These are phyloP conservation scores for Procapra przewalskii DNA, from an alignment of 2,113 vertebrate genomes.

Conservation along the genomic window DNA sequence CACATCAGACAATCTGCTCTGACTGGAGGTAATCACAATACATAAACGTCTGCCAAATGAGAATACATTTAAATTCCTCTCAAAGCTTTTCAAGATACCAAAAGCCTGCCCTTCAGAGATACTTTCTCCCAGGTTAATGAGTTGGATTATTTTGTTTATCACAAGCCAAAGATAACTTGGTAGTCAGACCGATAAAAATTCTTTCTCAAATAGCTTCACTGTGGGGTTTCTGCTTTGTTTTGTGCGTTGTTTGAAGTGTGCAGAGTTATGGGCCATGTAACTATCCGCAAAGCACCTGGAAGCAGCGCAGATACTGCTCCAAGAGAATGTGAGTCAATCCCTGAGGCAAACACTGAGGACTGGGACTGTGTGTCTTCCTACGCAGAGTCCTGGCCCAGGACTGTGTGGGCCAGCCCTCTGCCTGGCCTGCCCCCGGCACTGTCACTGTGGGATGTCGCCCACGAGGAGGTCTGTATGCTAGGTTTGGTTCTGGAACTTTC, in stretches of 20 bases:
- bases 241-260: neutral
- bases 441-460: neutral
- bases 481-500: constrained; percentile 9
- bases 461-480: neutral
- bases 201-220: constrained; percentile 6
- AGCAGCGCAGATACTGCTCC: neutral
- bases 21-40: constrained; percentile 48
- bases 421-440: neutral
- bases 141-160: constrained; percentile 5
- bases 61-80: constrained; percentile 52
- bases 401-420: neutral
- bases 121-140: neutral
- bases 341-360: neutral
- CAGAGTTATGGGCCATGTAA: neutral
- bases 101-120: constrained; percentile 30
- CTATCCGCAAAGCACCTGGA: neutral
- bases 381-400: neutral
- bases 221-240: neutral
- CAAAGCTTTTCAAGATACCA: constrained; percentile 33
- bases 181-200: neutral
- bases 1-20: constrained; percentile 9
- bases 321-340: neutral
- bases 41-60: constrained; percentile 51
- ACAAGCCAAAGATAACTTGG: neutral
- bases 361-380: accelerated